Evolutionary conservation across 30 jellyfish, hydroid and myxozoan species (phyloP), one percentile per base, ranked within the genome.

Genomic region (Pelagia noctiluca): DNA sequence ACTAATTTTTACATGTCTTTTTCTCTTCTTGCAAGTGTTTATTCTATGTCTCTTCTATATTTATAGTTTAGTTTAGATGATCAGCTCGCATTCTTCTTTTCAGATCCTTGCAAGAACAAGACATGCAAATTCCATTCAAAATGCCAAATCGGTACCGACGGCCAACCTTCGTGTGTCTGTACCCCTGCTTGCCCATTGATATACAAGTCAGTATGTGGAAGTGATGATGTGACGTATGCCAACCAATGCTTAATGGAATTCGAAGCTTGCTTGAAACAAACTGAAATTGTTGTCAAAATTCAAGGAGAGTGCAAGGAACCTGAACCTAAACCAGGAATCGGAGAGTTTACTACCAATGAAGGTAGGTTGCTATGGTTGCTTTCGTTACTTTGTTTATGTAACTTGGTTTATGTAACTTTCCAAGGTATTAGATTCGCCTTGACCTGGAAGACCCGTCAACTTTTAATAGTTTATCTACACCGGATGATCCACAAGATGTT

Each of bases 201-300:
- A 32, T 66, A 47, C 78, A 47, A 65, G 26, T 84, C 91, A 16
- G 91, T 81, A 0, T 81, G 91, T 81, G 91, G 84, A 33, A 64
- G 84, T 32, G 78, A 81, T 67, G 91, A 84, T 2, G 52, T 33
- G 35, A 36, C 29, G 16, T 81, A 81, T 49, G 71, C 91, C 28
- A 81, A 81, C 50, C 53, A 64, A 69, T 81, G 91, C 25, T 54
- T 67, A 2, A 64, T 81, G 91, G 25, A 46, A 26, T 47, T 0
- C 24, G 46, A 49, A 30, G 29, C 91, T 16, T 81, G 91, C 74
- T 0, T 31, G 7, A 61, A 22, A 23, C 36, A 78, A 63, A 54
- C 1, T 16, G 16, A 37, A 29, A 78, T 78, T 10, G 11, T 35
- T 0, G 80, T 78, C 1, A 54, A 32, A 12, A 78, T 26, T 34